Base-by-base conservation (phyloP, 2,797 vertebrate genomes). In the Loriculus beryllinus region DNA sequence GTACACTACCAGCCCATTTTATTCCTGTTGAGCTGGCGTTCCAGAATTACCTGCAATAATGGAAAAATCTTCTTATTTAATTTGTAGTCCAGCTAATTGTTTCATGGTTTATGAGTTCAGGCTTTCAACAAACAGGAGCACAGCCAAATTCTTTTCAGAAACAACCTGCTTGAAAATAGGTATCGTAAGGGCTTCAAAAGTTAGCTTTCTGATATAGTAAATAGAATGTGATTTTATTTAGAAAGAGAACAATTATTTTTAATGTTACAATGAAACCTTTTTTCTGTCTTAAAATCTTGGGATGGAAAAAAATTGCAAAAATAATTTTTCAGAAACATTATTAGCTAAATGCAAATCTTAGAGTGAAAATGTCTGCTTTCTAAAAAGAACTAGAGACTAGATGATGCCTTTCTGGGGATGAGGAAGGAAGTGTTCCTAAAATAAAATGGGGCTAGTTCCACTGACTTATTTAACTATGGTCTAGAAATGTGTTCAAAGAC, bases 31-130 rank as follows among this genome's bases (percentile, higher is more conserved):
- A 93, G 51, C 40, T 83, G 78, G 65, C 56, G 59, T 93, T 96
- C 9, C 42, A 62, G 42, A 94, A 97, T 82, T 97, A 95, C 79
- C 76, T 64, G 65, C 54, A 94, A 84, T 91, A 94, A 96, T 33
- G 19, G 72, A 83, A 68, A 81, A 96, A 93, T 12, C 59, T 81
- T 81, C 79, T 94, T 92, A 56, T 39, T 92, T 95, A 92, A 96
- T 94, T 96, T 72, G 14, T 93, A 86, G 47, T 74, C 76, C 91
- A 86, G 85, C 89, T 95, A 92, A 94, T 93, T 96, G 81, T 82
- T 96, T 94, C 69, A 93, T 48, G 57, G 57, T 68, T 95, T 90
- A 93, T 88, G 80, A 94, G 64, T 90, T 95, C 65, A 96, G 26
- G 48, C 10, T 94, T 97, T 95, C 71, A 54, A 79, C 35, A 47